Evolutionary conservation across 2,797 vertebrate genomes (phyloP), one percentile per base, ranked within the genome.

Genomic region (Arnoldichthys spilopterus): DNA sequence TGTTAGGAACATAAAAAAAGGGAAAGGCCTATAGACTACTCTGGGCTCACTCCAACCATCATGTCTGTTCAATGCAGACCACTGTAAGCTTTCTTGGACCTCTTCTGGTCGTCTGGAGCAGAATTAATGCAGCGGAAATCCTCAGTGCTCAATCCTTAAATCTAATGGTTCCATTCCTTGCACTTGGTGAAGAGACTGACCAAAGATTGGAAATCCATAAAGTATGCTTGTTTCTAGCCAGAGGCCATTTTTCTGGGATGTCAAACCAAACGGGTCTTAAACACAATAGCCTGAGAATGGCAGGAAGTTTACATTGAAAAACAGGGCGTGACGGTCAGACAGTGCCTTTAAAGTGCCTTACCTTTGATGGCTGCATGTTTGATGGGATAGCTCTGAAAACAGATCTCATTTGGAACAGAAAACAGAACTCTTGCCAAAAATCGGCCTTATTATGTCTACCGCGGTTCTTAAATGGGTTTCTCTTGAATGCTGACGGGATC

Each of bases 341-440:
- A 43, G 11, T 12, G 13, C 68, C 66, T 72, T 85, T 87, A 87
- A 92, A 87, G 85, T 85, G 87, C 83, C 79, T 49, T 78, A 81
- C 61, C 37, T 83, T 89, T 91, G 83, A 92, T 91, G 53, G 80
- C 80, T 82, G 72, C 78, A 82, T 40, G 5, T 40, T n/a, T n/a
- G n/a, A n/a, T n/a, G n/a, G n/a, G n/a, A n/a, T n/a, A n/a, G 34
- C 34, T 45, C 43, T 71, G 56, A 86, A 86, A 90, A 87, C 88
- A 90, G 86, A 91, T 88, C 86, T 88, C 82, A 80, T 84, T 67
- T 22, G 49, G 84, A 88, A 89, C 86, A 87, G 80, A 87, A 86
- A 91, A 81, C 90, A 90, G 87, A 89, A 51, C 86, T 84, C 86
- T 62, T 59, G 7, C 43, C 87, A 88, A 88, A 66, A 78, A 78